Percentiles rank a stretch among this genome's conserved stretches.
These are phyloP conservation scores for Loris lydekkerianus DNA, from an alignment of 2,797 vertebrate genomes.

Conservation along the genomic window DNA sequence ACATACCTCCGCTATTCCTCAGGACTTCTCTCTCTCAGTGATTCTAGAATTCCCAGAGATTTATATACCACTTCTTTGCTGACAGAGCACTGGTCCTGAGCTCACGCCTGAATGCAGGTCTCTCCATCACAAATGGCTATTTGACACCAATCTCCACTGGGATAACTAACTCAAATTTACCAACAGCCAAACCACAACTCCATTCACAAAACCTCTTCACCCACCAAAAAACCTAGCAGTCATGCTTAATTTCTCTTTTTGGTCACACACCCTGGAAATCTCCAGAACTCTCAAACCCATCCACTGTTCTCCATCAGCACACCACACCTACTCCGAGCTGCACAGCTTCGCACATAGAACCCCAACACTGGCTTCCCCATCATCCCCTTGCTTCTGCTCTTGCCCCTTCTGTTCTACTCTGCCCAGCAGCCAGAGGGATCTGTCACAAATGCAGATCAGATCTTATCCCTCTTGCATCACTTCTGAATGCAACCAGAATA, in stretches of 20 bases:
- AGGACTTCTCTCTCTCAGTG: not conserved
- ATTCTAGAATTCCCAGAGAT: not conserved
- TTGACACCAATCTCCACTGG: not conserved
- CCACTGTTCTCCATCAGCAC: not conserved
- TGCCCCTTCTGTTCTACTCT: not conserved
- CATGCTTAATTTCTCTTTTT: not conserved
- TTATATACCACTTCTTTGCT: not conserved
- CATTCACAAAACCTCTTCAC: not conserved
- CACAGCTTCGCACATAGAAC: fast-evolving
- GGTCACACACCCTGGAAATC: not conserved
- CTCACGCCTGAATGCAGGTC: not conserved
- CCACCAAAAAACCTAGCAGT: not conserved
- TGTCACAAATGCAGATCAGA: not conserved
- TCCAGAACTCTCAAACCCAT: not conserved
- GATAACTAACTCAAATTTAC: not conserved
- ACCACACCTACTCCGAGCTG: too few species aligned
- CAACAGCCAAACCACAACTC: not conserved
- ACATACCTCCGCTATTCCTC: not conserved
- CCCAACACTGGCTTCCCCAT: not conserved
- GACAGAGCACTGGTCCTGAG: not conserved
- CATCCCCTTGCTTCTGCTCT: not conserved
- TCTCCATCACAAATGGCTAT: not conserved
- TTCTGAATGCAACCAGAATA: not conserved
- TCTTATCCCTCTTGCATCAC: not conserved
- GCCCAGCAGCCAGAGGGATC: not conserved